Conservation (phyloP, 2,113 vertebrate genomes). For the Nycticryphes semicollaris region DNA sequence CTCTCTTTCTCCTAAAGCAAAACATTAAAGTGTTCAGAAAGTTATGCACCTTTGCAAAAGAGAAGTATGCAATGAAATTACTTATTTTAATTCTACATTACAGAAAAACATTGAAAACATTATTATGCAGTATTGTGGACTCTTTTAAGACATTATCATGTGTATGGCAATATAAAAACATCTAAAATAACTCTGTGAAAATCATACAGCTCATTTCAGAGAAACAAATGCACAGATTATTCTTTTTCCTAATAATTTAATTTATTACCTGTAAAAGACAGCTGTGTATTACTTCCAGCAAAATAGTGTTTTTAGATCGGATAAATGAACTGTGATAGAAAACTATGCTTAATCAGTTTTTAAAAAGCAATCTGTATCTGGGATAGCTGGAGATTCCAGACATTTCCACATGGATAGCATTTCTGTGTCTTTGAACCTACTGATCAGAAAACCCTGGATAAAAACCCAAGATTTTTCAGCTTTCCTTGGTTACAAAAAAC, state of each 20-base stretch:
- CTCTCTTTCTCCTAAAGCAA: neutral
- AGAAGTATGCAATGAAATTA: neutral
- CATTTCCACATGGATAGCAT: neutral
- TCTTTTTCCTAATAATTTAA: neutral
- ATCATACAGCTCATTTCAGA: neutral
- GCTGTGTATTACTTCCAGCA: neutral
- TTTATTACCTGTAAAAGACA: neutral
- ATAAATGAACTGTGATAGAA: neutral
- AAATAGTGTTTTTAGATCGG: neutral
- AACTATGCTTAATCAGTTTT: neutral
- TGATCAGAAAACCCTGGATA: neutral
- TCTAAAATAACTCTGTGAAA: neutral
- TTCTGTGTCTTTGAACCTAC: neutral
- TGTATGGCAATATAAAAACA: neutral
- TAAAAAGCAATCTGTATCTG: neutral
- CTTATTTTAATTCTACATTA: neutral
- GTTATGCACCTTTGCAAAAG: neutral
- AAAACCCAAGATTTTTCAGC: neutral
- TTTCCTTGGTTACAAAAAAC: neutral
- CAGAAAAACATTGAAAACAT: neutral
- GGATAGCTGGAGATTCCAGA: neutral
- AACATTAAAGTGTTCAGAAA: neutral
- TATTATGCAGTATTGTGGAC: neutral
- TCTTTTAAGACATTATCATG: neutral
- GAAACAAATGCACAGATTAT: neutral